Evolutionary conservation across 1,140 invertebrate species (phyloP), one percentile per base, ranked within the genome.

Genomic region (Panagrolaimus sp.): DNA sequence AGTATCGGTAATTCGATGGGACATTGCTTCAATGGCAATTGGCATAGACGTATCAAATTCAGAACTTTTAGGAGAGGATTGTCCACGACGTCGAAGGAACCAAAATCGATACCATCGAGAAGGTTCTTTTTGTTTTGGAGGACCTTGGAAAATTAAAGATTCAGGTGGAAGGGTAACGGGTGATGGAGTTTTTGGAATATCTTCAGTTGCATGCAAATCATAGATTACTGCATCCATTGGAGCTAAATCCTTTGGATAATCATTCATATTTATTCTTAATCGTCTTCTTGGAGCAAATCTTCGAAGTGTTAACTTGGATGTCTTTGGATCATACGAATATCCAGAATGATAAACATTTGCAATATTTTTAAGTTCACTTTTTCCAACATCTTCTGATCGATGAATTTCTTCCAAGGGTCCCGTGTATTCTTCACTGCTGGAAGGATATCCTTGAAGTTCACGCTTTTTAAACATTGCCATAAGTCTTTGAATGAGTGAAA

Each of bases 271-370:
- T 12, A 58, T n/a, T 28, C 28, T n/a, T n/a, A 58, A 28, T 26
- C 52, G 15, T 21, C 28, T 21, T 28, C 28, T n/a, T n/a, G 21
- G 21, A 21, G 52, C 52, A 58, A 26, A 26, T 28, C 28, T 58
- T 28, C 52, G 52, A 38, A 38, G 32, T 12, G 52, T 28, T 24
- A 26, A 26, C 5, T 58, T 58, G 14, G 52, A 58, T 21, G 52
- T 32, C n/a, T 65, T 47, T 21, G 28, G 26, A 43, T 65, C 47
- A 43, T 26, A 55, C 14, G 70, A 73, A 26, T 55, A 38, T 46
- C 71, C 71, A 15, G 46, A 58, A n/a, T 75, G 69, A 52, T 70
- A 75, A 17, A 74, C 71, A 21, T 26, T 65, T 28, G 46, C 47
- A 32, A 55, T 46, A 62, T 45, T 26, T 10, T 28, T n/a, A 14